Evolutionary conservation across 2,113 vertebrate species (phyloP).

Genomic region (Maccullochella peelii): DNA sequence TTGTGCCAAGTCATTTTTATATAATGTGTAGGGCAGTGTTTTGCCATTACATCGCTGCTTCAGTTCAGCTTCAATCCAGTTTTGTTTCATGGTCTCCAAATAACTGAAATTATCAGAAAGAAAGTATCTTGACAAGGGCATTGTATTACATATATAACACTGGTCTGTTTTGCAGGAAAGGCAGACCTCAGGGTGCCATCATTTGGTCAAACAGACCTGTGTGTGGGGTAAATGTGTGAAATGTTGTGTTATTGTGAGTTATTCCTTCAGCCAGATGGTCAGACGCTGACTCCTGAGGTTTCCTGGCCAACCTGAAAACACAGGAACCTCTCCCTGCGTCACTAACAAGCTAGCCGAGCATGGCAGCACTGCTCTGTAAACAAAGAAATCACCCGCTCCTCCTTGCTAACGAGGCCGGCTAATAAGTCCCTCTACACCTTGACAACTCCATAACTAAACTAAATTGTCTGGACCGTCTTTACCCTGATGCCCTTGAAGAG

Average conservation of each 20-base stretch:
- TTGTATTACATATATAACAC: neutral
- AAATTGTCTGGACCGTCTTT: neutral
- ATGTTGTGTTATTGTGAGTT: neutral
- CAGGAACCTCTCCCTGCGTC: neutral
- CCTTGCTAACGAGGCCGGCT: conserved; percentile 12
- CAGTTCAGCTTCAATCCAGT: neutral
- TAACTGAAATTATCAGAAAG: neutral
- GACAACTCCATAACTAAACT: neutral
- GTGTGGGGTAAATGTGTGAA: neutral
- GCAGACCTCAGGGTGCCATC: neutral
- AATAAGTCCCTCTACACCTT: conserved; percentile 37
- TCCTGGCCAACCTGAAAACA: neutral
- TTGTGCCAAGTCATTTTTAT: neutral
- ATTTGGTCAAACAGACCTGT: neutral
- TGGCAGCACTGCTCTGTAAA: neutral
- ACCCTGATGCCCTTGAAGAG: neutral
- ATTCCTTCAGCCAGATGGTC: neutral
- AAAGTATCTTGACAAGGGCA: neutral
- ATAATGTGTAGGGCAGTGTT: neutral
- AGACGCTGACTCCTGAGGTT: neutral
- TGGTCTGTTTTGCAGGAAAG: neutral
- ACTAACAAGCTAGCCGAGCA: conserved; percentile 4
- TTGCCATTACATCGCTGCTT: no score
- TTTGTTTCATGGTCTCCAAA: neutral
- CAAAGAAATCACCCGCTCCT: conserved; percentile 30